These are phyloP conservation scores for Anas platyrhynchos DNA, from an alignment of 2,113 vertebrate genomes.

Conservation along the genomic window DNA sequence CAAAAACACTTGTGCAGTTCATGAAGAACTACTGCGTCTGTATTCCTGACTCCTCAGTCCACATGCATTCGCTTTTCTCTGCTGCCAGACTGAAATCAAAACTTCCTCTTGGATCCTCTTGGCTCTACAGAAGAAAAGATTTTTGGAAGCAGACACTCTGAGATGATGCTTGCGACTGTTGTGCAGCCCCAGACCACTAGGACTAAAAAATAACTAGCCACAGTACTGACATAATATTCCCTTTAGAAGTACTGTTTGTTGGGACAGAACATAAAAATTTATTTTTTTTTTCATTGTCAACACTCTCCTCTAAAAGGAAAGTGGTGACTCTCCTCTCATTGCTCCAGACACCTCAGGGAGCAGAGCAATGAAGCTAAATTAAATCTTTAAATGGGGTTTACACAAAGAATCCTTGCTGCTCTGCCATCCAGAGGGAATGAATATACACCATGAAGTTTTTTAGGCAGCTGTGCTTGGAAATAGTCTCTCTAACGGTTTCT, in stretches of 20 bases:
- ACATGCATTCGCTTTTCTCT: no score
- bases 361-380: not conserved
- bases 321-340: not conserved
- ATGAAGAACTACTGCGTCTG: no score
- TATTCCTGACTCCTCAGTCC: no score
- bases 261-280: not conserved
- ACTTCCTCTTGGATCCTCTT: not conserved
- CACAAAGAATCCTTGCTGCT: not conserved
- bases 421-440: fast-evolving
- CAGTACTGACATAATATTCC: not conserved
- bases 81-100: not conserved
- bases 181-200: not conserved
- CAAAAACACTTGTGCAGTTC: no score
- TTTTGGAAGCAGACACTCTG: not conserved
- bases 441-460: not conserved
- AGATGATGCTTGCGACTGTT: not conserved
- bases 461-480: not conserved
- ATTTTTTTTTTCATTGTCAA: not conserved
- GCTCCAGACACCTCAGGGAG: not conserved
- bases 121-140: not conserved
- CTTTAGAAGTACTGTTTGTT: not conserved
- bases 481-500: not conserved
- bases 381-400: not conserved
- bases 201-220: not conserved
- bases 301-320: not conserved